phyloP scores from a whole-genome alignment of 2,797 vertebrate genomes.

The Manis pentadactyla region DNA sequence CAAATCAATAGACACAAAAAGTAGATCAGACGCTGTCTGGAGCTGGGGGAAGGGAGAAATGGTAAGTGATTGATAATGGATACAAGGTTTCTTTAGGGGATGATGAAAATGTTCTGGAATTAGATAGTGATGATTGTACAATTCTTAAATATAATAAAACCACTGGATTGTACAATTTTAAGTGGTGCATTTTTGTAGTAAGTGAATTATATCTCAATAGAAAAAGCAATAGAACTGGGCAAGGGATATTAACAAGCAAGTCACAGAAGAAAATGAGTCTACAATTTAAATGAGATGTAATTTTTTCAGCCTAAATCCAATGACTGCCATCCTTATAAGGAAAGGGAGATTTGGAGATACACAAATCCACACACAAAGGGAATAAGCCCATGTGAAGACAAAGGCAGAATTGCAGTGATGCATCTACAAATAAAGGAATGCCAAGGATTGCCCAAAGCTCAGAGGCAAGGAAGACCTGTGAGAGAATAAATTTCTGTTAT shows the following conservation, averaged over 20 bases:
- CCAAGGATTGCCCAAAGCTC: neutral
- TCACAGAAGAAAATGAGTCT: neutral
- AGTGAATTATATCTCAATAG: neutral
- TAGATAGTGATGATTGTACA: neutral
- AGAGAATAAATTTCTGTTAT: slow-evolving; percentile 6
- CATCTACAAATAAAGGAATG: neutral
- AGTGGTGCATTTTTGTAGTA: neutral
- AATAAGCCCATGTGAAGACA: neutral
- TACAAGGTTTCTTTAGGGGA: neutral
- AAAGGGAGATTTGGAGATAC: neutral
- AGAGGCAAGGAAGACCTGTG: neutral
- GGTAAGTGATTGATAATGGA: neutral
- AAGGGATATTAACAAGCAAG: slow-evolving; percentile 1
- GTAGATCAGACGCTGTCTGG: neutral
- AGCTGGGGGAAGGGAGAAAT: neutral
- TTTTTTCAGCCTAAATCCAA: neutral
- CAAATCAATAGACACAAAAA: neutral
- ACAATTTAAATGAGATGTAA: neutral
- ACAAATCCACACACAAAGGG: neutral
- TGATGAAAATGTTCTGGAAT: neutral
- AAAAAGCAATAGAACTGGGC: neutral
- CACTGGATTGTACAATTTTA: neutral
- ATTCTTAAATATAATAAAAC: neutral
- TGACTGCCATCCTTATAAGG: neutral
- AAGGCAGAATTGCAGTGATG: neutral